Evolutionary conservation across 2,797 vertebrate species (phyloP).

Genomic region (Pteronotus mesoamericanus): DNA sequence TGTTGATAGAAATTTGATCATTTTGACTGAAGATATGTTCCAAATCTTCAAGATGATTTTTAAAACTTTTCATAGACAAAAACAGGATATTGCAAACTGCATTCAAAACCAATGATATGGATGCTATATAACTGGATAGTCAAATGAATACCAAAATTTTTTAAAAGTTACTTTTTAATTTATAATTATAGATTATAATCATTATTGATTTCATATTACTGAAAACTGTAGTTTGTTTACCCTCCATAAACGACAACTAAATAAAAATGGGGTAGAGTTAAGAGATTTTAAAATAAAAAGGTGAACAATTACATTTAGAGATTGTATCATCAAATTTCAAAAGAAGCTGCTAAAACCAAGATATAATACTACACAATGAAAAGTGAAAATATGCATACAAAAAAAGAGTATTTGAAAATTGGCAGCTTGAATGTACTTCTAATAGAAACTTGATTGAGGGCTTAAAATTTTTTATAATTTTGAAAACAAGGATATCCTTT

Average conservation of each 20-base stretch:
- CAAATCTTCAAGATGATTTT: conserved; percentile 5
- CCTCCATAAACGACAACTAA: neutral
- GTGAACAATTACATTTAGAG: neutral
- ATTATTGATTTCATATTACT: neutral
- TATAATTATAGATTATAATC: neutral
- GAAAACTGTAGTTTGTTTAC: neutral
- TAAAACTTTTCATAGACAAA: neutral
- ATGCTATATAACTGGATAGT: neutral
- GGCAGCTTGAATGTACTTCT: neutral
- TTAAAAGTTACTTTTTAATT: conserved; percentile 18
- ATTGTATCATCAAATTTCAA: conserved; percentile 16
- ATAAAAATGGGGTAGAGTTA: neutral
- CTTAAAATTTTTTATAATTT: neutral
- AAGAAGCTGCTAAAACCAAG: conserved; percentile 7
- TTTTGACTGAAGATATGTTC: neutral
- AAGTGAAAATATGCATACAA: conserved; percentile 10
- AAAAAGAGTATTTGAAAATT: neutral
- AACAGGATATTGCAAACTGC: neutral
- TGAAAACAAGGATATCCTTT: conserved; percentile 6
- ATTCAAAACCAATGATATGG: neutral
- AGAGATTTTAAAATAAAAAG: conserved; percentile 29
- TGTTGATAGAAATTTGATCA: conserved; percentile 8
- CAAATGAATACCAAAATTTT: neutral
- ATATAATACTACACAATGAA: neutral
- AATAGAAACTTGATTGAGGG: neutral